Evolutionary conservation across 2,888 invertebrate species (phyloP), one percentile per base, ranked within the genome.

Genomic region (Ormyrus rosae): DNA sequence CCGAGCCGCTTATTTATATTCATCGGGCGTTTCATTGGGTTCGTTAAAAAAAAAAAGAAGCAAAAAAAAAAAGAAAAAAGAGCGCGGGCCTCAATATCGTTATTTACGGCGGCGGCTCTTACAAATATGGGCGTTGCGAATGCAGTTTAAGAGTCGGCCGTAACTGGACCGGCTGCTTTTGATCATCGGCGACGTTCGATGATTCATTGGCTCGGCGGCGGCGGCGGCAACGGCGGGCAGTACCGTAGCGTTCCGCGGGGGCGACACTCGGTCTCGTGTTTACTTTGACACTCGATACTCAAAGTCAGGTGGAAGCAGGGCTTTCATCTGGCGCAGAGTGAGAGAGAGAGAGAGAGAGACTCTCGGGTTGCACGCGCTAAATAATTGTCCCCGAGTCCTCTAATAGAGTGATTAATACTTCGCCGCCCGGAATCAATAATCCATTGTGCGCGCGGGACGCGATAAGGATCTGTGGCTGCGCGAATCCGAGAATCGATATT

Each of bases 131-230:
- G 65, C 65, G 65, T 67, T 51, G 10, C 51, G 65, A 67, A 67
- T 67, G 51, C 48, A 51, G 50, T 51, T 67, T 51, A 67, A 51
- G 51, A 51, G 50, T 51, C 58, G 11, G 46, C 46, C 58, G 61
- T 60, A 71, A 50, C 48, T 55, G 55, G 45, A 53, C 13, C 55
- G 53, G 63, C 53, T 81, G 80, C 87, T 85, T 87, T 88, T 87
- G 87, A 88, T 87, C 87, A 87, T 86, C 84, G 81, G 74, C 83
- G 82, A 84, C 83, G 85, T 85, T 85, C 86, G 84, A 87, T 88
- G 88, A 88, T 88, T 88, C 88, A 88, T 87, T 86, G 83, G 85
- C 85, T 19, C 19, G 19, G 19, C 19, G 19, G 19, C 19, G 19
- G 19, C 19, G 19, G 19, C 19, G 19, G 19, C 19, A 19, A 19